A percentile compares a stretch with the other conserved stretches of the same genome.
phyloP scores from a whole-genome alignment of 1,140 invertebrate species.

The Saxidomus purpurata region DNA sequence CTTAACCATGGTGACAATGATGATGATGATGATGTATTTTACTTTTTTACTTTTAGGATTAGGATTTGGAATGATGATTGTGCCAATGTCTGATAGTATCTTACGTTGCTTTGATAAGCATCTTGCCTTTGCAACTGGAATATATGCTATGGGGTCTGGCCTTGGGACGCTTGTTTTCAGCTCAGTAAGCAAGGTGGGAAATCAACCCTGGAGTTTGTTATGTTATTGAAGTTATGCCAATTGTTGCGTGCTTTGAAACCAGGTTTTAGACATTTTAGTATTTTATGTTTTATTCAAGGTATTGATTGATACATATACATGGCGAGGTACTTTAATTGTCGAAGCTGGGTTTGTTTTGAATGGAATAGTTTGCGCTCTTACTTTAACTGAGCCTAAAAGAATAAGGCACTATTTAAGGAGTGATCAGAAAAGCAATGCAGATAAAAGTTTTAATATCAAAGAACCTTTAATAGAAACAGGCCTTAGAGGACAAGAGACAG shows the following conservation, averaged over 20 bases:
- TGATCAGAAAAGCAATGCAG: no score
- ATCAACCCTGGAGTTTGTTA: background rate
- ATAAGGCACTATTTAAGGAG: no score
- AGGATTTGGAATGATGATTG: constrained; percentile 15
- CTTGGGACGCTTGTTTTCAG: constrained; percentile 45
- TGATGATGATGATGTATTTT: no score
- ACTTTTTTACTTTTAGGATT: background rate
- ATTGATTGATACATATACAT: constrained; percentile 32
- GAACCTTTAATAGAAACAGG: no score
- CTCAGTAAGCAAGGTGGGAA: constrained; percentile 23
- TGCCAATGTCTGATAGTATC: background rate
- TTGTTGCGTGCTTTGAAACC: background rate
- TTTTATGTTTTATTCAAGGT: background rate
- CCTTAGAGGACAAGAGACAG: no score
- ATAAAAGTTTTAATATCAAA: no score
- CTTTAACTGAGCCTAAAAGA: background rate
- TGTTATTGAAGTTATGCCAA: background rate
- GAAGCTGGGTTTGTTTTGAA: constrained; percentile 16
- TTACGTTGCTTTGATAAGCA: constrained; percentile 34
- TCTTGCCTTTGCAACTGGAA: constrained; percentile 18
- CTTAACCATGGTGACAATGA: no score
- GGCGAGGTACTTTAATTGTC: constrained; percentile 16
- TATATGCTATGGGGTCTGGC: constrained; percentile 23
- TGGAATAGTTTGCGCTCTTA: background rate
- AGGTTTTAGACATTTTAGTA: background rate